These are phyloP conservation scores for Thunnus albacares DNA, from an alignment of 2,797 vertebrate species.

Conservation along the genomic window DNA sequence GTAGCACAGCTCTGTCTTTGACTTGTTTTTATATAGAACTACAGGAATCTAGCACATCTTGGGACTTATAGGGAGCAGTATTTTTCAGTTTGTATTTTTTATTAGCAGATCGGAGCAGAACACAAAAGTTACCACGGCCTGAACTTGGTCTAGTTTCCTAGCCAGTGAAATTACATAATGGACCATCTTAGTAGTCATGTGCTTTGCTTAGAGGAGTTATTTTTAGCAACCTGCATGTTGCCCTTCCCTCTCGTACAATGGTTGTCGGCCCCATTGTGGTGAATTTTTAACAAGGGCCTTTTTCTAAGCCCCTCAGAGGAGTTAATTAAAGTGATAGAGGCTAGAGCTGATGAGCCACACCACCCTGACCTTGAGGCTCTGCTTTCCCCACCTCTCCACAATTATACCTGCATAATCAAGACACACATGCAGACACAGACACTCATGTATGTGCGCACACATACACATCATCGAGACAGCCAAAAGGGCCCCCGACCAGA, in stretches of 20 bases:
- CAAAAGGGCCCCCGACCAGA: slow-evolving; percentile 47
- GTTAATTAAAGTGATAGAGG: slow-evolving; percentile 91
- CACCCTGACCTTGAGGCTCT: slow-evolving; percentile 86
- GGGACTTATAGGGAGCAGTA: slow-evolving; percentile 9
- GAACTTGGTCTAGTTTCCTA: slow-evolving; percentile 69
- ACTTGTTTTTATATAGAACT: slow-evolving; percentile 33
- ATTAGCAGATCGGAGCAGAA: slow-evolving; percentile 25
- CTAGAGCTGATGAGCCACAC: slow-evolving; percentile 88
- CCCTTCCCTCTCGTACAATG: slow-evolving; percentile 79
- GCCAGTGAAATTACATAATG: slow-evolving; percentile 80
- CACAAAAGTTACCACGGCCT: slow-evolving; percentile 49
- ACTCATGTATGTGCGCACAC: slow-evolving; percentile 33
- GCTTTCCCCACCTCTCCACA: slow-evolving; percentile 83
- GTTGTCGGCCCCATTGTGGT: slow-evolving; percentile 83
- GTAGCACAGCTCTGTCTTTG: slow-evolving; percentile 33
- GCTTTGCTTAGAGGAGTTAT: slow-evolving; percentile 75
- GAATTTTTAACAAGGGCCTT: slow-evolving; percentile 88
- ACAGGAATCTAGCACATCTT: slow-evolving; percentile 29
- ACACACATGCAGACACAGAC: slow-evolving; percentile 62
- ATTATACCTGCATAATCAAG: slow-evolving; percentile 89
- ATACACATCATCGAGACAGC: slow-evolving; percentile 53
- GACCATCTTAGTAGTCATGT: slow-evolving; percentile 73
- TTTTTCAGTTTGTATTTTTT: slow-evolving; percentile 11
- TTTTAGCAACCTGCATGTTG: slow-evolving; percentile 80
- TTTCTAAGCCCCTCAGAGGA: slow-evolving; percentile 88